Conservation (phyloP, 2,797 vertebrate species). For the Momotus momota region DNA sequence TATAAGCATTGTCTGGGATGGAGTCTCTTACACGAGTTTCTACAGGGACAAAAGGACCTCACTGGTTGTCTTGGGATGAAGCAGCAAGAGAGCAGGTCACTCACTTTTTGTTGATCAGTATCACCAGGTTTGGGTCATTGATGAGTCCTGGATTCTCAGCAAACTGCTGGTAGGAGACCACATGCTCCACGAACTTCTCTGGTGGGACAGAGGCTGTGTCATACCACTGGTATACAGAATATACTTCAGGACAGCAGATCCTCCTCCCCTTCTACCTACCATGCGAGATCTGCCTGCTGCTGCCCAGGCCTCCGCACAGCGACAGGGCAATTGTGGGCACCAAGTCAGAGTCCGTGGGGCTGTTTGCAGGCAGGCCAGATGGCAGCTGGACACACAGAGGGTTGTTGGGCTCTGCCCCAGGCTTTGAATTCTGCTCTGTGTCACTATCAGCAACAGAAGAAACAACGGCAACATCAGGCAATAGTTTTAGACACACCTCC, state of each 20-base stretch:
- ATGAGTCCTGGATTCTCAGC: constrained; percentile 89
- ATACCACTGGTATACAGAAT: neutral
- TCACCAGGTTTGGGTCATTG: constrained; percentile 91
- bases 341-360: constrained; percentile 77
- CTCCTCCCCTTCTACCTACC: constrained; percentile 74
- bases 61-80: neutral
- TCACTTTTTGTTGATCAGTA: constrained; percentile 92
- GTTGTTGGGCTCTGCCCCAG: constrained; percentile 52
- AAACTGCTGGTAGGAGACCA: constrained; percentile 90
- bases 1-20: neutral
- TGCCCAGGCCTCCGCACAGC: constrained; percentile 88
- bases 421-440: constrained; percentile 66
- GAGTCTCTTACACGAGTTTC: neutral
- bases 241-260: neutral
- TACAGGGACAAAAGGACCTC: neutral
- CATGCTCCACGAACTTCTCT: constrained; percentile 89
- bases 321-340: constrained; percentile 84
- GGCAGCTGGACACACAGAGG: constrained; percentile 73
- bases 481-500: neutral
- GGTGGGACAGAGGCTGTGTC: neutral
- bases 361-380: constrained; percentile 70
- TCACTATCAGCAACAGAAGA: constrained; percentile 76
- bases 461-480: neutral
- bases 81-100: constrained; percentile 21
- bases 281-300: constrained; percentile 84